These are phyloP conservation scores for Siderastrea siderea DNA, from an alignment of 92 coral and sea anemone genomes.

Conservation along the genomic window DNA sequence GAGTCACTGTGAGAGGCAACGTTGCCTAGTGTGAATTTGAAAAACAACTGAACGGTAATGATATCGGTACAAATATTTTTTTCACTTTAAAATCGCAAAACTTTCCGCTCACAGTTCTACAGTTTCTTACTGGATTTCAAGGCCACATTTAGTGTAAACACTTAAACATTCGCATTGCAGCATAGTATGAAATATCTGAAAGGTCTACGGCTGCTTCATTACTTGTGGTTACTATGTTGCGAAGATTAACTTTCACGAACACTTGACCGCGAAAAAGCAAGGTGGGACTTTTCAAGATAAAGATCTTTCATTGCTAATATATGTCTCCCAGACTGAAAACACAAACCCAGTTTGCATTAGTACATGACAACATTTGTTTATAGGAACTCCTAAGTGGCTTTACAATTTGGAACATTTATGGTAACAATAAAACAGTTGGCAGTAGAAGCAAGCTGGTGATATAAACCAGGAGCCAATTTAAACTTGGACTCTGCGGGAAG, in stretches of 20 bases:
- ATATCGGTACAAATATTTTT: neutral
- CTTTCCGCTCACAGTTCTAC: no score
- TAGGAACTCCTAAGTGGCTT: conserved; percentile 28
- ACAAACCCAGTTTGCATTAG: neutral
- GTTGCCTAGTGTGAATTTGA: neutral
- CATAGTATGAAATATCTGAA: neutral
- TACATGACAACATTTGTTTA: conserved; percentile 23
- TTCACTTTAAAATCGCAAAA: neutral
- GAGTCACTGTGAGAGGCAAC: neutral
- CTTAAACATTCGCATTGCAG: neutral
- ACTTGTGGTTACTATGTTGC: conserved; percentile 14
- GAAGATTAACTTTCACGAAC: neutral
- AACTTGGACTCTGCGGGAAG: conserved; percentile 37
- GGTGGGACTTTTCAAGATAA: conserved; percentile 20
- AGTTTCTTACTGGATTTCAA: neutral
- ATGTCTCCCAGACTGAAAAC: neutral
- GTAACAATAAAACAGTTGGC: conserved; percentile 46
- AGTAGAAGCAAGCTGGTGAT: conserved; percentile 2
- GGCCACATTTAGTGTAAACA: neutral
- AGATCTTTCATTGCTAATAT: conserved; percentile 10
- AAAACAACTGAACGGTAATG: neutral
- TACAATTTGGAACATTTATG: conserved; percentile 12
- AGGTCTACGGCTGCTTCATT: neutral
- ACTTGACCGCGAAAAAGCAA: neutral
- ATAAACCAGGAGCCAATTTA: conserved; percentile 16